These are phyloP conservation scores for Chunga burmeisteri DNA, from an alignment of 2,113 vertebrate species.

Conservation along the genomic window DNA sequence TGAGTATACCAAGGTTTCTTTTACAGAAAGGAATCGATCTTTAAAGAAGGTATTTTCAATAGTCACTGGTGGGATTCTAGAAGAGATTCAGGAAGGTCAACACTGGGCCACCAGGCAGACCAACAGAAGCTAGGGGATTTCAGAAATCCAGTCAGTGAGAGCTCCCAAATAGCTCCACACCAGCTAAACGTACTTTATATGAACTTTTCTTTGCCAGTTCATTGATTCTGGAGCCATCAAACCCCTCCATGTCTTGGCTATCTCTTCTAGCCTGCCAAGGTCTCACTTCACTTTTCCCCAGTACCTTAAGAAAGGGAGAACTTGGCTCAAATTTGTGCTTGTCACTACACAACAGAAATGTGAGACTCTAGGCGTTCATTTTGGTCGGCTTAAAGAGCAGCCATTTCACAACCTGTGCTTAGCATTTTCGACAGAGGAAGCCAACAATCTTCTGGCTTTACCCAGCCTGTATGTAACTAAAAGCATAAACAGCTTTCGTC, in stretches of 20 bases:
- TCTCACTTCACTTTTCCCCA: neutral
- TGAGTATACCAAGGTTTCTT: neutral
- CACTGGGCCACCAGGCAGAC: neutral
- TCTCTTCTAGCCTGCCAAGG: neutral
- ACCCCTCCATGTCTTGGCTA: neutral
- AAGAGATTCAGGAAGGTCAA: neutral
- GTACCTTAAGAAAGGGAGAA: conserved; percentile 1
- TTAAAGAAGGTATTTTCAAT: neutral
- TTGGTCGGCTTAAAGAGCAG: neutral
- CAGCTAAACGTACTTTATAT: neutral
- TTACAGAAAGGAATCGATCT: neutral
- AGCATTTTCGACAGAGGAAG: neutral
- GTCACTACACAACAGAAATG: neutral
- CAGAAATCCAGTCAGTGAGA: neutral
- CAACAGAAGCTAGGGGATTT: neutral
- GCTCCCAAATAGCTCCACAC: neutral
- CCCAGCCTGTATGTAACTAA: neutral
- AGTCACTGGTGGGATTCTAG: neutral
- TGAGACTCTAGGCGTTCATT: neutral
- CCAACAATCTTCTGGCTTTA: neutral
- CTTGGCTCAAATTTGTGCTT: neutral
- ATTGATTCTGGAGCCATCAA: neutral
- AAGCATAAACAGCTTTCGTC: neutral
- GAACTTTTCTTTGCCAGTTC: neutral
- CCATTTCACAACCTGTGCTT: neutral